phyloP scores from a whole-genome alignment of 2,888 invertebrate genomes.

The Teleiodes luculella region DNA sequence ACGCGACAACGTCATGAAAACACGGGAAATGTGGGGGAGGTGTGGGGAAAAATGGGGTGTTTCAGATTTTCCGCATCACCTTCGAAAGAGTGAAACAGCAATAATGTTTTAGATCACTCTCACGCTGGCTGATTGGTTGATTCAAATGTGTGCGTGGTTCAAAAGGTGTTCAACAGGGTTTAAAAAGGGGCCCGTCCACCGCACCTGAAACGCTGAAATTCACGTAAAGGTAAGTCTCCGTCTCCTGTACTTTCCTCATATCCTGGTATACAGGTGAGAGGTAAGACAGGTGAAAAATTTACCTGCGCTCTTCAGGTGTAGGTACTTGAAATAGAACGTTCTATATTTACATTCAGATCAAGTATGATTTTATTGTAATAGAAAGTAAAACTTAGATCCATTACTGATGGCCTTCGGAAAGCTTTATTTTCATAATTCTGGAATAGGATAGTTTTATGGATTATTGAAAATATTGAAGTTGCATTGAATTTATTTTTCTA shows the following conservation, averaged over 20 bases:
- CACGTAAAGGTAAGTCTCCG: constrained; percentile 6
- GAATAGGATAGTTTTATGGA: too few relatives aligned
- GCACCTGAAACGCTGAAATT: constrained; percentile 44
- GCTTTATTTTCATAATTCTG: too few relatives aligned
- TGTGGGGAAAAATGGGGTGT: background rate
- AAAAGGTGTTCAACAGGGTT: background rate
- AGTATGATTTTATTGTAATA: too few relatives aligned
- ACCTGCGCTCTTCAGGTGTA: constrained; percentile 40
- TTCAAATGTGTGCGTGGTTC: constrained; percentile 27
- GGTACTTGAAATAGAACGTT: too few relatives aligned
- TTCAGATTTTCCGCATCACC: background rate
- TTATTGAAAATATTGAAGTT: too few relatives aligned
- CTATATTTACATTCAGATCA: too few relatives aligned
- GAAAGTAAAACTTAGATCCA: too few relatives aligned
- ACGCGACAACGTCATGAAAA: constrained; percentile 16
- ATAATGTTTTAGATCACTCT: background rate
- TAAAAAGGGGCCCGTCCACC: background rate
- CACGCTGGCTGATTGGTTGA: constrained; percentile 14
- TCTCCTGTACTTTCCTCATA: constrained; percentile 43
- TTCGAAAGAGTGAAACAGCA: background rate
- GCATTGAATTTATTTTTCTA: too few relatives aligned
- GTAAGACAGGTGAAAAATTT: constrained; percentile 70
- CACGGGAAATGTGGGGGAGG: background rate
- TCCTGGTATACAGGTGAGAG: constrained; percentile 67
- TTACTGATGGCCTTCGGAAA: too few relatives aligned